Base-by-base conservation (phyloP, 2,113 vertebrate species). In the Pseudopodoces humilis region DNA sequence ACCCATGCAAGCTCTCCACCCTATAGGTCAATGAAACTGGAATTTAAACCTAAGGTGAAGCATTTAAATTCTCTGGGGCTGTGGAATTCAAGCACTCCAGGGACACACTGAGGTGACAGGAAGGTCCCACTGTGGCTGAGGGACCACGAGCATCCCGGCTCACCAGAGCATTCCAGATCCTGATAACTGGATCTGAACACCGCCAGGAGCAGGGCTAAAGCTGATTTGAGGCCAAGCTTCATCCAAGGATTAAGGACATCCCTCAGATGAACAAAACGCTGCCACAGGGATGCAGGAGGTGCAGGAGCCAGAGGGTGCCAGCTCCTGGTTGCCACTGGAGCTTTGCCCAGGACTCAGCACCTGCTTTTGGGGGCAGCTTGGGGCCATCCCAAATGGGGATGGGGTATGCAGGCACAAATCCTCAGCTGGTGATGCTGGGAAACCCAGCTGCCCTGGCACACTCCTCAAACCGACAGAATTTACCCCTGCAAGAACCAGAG, bases 81-180 rank as follows among this genome's bases (percentile, higher is more conserved):
- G 41, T 33, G 60, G 33, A 13, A 46, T 69, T 80, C 28, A 3
- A 92, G 37, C 43, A 19, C 21, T 43, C 53, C 2, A 10, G 35
- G 64, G 64, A 55, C 44, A 35, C 43, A 11, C 24, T 0, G 11
- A 69, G 80, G 4, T 11, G 18, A 35, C 18, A 63, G n/a, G 49
- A 28, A 46, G 22, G 33, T 52, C 14, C 71, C 71, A 16, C 12
- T 0, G 0, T 2, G 33, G 46, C 37, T 9, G 4, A 41, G 28
- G 37, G 37, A 12, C 41, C 74, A 21, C 0, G 0, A 67, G 28
- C 65, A 70, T 37, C 52, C 39, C 0, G 0, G 30, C 27, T 71
- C 49, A 16, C 10, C 7, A 2, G 19, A 28, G 49, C 49, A 25
- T 14, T 15, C 25, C 8, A 4, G 17, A 39, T 30, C n/a, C 8